Evolutionary conservation across 2,113 vertebrate genomes (phyloP).

Genomic region (Lasiurus borealis): DNA sequence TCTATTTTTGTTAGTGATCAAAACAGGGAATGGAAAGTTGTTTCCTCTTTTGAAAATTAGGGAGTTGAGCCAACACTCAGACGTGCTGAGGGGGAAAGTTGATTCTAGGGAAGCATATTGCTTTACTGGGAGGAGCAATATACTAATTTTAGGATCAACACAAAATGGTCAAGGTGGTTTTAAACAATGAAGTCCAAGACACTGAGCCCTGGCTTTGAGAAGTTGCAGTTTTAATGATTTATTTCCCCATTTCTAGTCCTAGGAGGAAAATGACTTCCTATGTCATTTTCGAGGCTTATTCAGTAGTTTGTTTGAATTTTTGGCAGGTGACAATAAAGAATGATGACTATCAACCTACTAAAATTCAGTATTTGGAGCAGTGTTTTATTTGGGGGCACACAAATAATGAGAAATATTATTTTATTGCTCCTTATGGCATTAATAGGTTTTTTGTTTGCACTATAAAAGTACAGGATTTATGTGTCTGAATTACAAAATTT

Average conservation of each 20-base stretch:
- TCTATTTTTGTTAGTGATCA: neutral
- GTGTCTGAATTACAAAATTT: neutral
- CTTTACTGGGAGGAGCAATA: neutral
- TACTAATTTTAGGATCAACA: neutral
- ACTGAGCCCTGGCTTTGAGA: neutral
- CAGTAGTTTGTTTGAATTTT: neutral
- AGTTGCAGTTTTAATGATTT: neutral
- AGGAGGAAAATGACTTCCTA: neutral
- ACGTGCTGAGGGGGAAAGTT: neutral
- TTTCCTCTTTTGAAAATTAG: neutral
- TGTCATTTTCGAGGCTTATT: neutral
- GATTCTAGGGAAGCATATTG: neutral
- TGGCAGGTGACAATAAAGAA: slow-evolving; percentile 12
- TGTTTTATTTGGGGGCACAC: neutral
- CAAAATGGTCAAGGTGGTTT: neutral
- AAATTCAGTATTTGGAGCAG: neutral
- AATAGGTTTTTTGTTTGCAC: neutral
- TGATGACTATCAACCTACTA: neutral
- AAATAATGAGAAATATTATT: neutral
- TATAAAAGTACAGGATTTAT: neutral
- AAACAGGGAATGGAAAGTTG: neutral
- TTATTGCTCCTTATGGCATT: neutral
- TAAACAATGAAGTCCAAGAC: neutral
- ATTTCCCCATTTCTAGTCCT: neutral
- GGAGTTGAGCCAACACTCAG: neutral